These are phyloP conservation scores for Phyllostomus hastatus DNA, from an alignment of 2,113 vertebrate genomes.

Conservation along the genomic window DNA sequence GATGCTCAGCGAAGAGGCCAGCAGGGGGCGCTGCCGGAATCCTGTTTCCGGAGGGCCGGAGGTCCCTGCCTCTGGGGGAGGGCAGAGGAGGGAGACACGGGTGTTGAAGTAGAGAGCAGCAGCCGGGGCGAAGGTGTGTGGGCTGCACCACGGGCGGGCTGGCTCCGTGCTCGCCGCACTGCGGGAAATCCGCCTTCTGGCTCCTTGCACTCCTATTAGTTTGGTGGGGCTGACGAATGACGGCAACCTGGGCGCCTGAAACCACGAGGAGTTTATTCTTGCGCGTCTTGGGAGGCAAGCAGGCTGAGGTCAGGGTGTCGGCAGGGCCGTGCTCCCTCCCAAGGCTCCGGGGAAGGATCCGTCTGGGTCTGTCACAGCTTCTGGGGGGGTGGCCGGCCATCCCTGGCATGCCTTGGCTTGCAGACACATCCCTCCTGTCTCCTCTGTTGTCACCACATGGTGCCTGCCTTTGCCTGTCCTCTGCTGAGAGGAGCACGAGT, in stretches of 20 bases:
- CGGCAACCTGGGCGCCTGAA: neutral
- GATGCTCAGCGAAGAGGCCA: rapidly evolving
- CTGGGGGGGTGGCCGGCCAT: rapidly evolving
- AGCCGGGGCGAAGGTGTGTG: rapidly evolving
- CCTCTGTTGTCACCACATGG: rapidly evolving
- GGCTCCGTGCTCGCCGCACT: rapidly evolving
- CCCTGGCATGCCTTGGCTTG: rapidly evolving
- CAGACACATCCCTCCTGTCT: rapidly evolving
- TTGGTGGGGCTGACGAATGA: neutral
- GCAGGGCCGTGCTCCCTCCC: rapidly evolving
- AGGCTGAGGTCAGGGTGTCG: neutral
- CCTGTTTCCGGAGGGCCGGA: neutral
- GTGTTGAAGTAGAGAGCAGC: rapidly evolving
- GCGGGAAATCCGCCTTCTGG: rapidly evolving
- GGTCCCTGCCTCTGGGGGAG: rapidly evolving
- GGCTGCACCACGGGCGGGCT: rapidly evolving
- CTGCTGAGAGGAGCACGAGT: neutral
- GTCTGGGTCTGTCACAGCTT: neutral
- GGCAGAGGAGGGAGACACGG: rapidly evolving
- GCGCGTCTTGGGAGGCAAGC: rapidly evolving
- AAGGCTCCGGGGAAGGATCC: rapidly evolving
- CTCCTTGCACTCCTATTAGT: neutral
- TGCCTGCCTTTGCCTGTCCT: neutral
- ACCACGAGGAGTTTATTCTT: neutral
- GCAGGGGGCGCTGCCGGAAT: rapidly evolving